These are phyloP conservation scores for Electrona antarctica DNA, from an alignment of 2,113 vertebrate species.

Conservation along the genomic window DNA sequence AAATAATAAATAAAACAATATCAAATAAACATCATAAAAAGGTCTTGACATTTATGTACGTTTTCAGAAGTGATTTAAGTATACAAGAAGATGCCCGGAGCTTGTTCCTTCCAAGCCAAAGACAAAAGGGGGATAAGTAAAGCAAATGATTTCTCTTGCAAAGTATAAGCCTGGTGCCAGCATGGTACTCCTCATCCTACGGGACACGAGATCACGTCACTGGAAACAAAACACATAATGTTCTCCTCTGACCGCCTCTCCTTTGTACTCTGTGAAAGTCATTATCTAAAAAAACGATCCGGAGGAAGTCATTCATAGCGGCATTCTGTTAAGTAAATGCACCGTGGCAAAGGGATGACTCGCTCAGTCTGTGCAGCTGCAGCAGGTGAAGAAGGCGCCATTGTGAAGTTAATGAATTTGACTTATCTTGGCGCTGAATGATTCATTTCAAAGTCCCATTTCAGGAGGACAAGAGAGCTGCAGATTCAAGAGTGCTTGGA, in stretches of 20 bases:
- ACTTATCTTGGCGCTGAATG: slow-evolving; percentile 49
- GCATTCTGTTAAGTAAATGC: slow-evolving; percentile 52
- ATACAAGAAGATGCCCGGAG: too few relatives aligned
- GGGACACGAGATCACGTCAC: neutral
- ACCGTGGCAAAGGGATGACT: slow-evolving; percentile 33
- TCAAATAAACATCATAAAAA: too few relatives aligned
- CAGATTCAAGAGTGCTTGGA: slow-evolving; percentile 23
- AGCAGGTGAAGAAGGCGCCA: slow-evolving; percentile 47
- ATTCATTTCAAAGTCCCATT: slow-evolving; percentile 56
- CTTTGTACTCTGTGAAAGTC: slow-evolving; percentile 41
- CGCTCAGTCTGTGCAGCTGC: slow-evolving; percentile 42
- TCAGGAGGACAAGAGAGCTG: slow-evolving; percentile 19
- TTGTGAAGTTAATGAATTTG: slow-evolving; percentile 52
- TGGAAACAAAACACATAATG: neutral
- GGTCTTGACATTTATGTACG: too few relatives aligned
- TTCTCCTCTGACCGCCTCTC: neutral
- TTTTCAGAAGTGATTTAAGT: too few relatives aligned
- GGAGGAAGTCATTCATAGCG: slow-evolving; percentile 45
- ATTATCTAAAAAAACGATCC: slow-evolving; percentile 51
- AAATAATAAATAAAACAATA: too few relatives aligned
- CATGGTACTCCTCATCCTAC: slow-evolving; percentile 11
- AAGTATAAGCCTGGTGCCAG: neutral
- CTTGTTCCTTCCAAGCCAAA: too few relatives aligned
- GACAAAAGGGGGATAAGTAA: slow-evolving; percentile 13
- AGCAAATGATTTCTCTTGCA: neutral